phyloP scores from a whole-genome alignment of 1,140 invertebrate genomes.

The Amphibalanus amphitrite region DNA sequence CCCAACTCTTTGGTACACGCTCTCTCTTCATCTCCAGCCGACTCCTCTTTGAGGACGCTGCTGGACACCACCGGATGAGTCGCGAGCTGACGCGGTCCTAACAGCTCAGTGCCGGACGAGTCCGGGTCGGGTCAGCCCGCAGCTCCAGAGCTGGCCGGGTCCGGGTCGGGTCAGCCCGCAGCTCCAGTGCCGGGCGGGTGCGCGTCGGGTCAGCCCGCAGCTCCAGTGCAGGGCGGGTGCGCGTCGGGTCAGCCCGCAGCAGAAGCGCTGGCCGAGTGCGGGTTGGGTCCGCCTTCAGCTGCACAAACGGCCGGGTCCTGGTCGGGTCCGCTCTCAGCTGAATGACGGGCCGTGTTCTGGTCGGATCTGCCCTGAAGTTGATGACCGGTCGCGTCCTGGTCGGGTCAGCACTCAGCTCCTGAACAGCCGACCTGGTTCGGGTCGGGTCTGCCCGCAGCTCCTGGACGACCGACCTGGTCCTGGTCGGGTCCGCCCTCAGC shows the following conservation, averaged over 20 bases:
- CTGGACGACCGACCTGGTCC: not conserved
- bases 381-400: not conserved
- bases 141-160: not conserved
- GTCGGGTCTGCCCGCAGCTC: too few relatives aligned
- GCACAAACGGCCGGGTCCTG: not conserved
- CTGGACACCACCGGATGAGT: not conserved
- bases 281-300: too few relatives aligned
- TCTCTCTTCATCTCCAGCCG: not conserved
- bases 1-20: not conserved
- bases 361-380: not conserved
- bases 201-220: not conserved
- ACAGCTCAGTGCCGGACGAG: not conserved
- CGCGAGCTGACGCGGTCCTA: not conserved
- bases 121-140: not conserved
- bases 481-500: not conserved
- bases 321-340: not conserved
- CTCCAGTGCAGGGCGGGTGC: not conserved
- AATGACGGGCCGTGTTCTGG: not conserved
- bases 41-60: not conserved
- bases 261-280: not conserved
- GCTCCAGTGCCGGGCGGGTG: not conserved
- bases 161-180: not conserved
- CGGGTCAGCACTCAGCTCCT: not conserved
- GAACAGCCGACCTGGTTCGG: too few relatives aligned
- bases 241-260: not conserved